A percentile compares a stretch with the other conserved stretches of the same genome.
These are phyloP conservation scores for Diplodus puntazzo DNA, from an alignment of 2,797 vertebrate species.

Conservation along the genomic window DNA sequence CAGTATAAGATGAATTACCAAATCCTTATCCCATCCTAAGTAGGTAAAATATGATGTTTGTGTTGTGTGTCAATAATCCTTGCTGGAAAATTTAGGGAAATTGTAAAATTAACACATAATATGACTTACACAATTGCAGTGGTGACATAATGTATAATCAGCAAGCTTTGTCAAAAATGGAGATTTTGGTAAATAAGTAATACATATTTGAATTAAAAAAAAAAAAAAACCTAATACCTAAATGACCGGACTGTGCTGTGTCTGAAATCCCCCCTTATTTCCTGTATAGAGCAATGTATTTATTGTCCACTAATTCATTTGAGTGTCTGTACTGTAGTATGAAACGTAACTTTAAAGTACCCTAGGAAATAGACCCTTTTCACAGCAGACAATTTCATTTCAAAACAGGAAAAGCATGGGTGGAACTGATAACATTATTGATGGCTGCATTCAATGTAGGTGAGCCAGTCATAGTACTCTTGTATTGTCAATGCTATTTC, in stretches of 20 bases:
- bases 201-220: no score
- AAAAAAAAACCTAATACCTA: background rate
- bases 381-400: background rate
- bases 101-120: background rate
- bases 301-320: background rate
- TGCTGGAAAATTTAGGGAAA: background rate
- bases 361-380: background rate
- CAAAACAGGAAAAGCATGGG: background rate
- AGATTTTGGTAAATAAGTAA: no score
- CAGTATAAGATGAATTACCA: background rate
- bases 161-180: no score
- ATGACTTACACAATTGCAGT: background rate
- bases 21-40: background rate
- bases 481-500: background rate
- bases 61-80: background rate
- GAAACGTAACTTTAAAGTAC: background rate
- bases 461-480: background rate
- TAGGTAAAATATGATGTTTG: background rate
- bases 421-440: no score
- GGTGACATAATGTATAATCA: background rate
- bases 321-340: slow-evolving; percentile 8
- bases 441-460: background rate
- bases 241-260: no score
- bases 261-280: background rate
- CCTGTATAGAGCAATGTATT: background rate